Evolutionary conservation across 1,140 invertebrate species (phyloP).

Genomic region (Musca vetustissima): DNA sequence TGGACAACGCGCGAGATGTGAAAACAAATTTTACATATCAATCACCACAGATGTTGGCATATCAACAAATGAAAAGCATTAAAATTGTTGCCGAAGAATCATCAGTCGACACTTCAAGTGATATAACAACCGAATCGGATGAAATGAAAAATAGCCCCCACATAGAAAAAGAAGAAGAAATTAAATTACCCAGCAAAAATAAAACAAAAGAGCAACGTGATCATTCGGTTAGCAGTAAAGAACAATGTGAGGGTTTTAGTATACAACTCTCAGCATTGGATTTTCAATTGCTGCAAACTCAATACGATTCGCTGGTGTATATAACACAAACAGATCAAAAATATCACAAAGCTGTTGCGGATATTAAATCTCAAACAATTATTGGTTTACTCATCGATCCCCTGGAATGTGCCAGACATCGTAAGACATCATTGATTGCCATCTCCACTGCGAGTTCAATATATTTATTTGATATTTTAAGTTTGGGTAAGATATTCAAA

Average conservation of each 20-base stretch:
- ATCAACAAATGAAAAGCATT: slow-evolving; percentile 25
- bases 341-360: slow-evolving; percentile 27
- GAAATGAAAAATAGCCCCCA: not conserved
- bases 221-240: not conserved
- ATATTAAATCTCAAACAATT: slow-evolving; percentile 23
- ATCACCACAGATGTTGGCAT: slow-evolving; percentile 22
- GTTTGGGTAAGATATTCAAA: slow-evolving; percentile 22
- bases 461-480: slow-evolving; percentile 30
- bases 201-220: not conserved
- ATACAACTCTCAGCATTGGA: not conserved
- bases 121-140: slow-evolving; percentile 1
- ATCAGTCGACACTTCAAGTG: not conserved
- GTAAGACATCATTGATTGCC: slow-evolving; percentile 20
- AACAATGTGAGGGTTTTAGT: not conserved
- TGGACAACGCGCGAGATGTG: slow-evolving; percentile 25
- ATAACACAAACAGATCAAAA: slow-evolving; percentile 26
- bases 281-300: slow-evolving; percentile 12
- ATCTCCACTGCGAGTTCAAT: slow-evolving; percentile 17
- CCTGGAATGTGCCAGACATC: slow-evolving; percentile 10
- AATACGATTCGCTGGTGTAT: not conserved
- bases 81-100: slow-evolving; percentile 14
- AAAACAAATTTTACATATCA: slow-evolving; percentile 21
- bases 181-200: not conserved
- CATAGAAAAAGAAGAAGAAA: not conserved
- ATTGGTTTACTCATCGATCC: slow-evolving; percentile 28